Evolutionary conservation across 2,113 vertebrate genomes (phyloP).

Genomic region (Clarias gariepinus): DNA sequence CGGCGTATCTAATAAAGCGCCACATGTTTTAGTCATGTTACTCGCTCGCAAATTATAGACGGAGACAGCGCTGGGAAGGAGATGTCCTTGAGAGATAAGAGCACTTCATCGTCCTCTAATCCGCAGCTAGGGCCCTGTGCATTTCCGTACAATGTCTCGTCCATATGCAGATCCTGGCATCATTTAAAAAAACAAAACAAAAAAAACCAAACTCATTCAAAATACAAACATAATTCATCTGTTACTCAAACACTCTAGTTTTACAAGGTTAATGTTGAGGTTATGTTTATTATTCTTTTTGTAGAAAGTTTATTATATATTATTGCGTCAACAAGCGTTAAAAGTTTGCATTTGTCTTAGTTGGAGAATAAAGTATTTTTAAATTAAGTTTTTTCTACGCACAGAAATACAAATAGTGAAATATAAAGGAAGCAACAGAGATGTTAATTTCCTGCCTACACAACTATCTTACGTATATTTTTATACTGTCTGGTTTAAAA

Average conservation of each 20-base stretch:
- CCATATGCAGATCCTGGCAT: neutral
- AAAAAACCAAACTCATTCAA: neutral
- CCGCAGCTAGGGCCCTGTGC: neutral
- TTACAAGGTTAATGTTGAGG: neutral
- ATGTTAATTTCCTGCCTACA: too few relatives aligned
- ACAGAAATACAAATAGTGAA: neutral
- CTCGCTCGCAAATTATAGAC: neutral
- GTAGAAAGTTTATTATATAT: too few relatives aligned
- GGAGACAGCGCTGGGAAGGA: neutral
- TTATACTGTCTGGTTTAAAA: too few relatives aligned
- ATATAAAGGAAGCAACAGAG: neutral
- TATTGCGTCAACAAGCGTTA: too few relatives aligned
- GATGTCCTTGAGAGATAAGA: slow-evolving; percentile 25
- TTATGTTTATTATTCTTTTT: too few relatives aligned
- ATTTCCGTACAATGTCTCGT: slow-evolving; percentile 15
- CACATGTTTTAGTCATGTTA: slow-evolving; percentile 30
- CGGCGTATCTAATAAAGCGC: slow-evolving; percentile 20
- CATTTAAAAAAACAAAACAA: neutral
- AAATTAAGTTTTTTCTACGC: neutral
- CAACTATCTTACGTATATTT: too few relatives aligned
- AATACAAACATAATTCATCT: neutral
- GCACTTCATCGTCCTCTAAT: slow-evolving; percentile 21
- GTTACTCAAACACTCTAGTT: neutral
- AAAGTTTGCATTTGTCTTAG: neutral
- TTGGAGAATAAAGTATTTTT: neutral